Evolutionary conservation across 2,113 vertebrate genomes (phyloP).

Genomic region (Garra rufa): DNA sequence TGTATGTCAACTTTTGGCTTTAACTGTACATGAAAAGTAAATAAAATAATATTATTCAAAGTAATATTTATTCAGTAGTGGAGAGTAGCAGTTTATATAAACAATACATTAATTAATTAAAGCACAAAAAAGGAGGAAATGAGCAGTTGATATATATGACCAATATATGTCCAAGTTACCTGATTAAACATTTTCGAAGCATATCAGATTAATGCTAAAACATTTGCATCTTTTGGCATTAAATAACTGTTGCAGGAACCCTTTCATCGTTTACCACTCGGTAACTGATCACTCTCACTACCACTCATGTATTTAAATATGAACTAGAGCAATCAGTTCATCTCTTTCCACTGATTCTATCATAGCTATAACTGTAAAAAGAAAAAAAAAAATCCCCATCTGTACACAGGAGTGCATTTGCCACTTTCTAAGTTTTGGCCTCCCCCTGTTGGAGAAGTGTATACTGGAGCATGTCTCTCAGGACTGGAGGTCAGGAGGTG

Average conservation of each 20-base stretch:
- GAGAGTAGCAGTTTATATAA: too few species aligned
- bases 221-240: not conserved
- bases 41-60: too few species aligned
- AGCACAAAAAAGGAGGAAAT: too few species aligned
- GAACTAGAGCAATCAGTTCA: not conserved
- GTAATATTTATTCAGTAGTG: too few species aligned
- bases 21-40: too few species aligned
- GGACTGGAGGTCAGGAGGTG: conserved; percentile 1
- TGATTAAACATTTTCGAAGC: not conserved
- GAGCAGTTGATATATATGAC: too few species aligned
- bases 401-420: not conserved
- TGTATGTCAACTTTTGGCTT: too few species aligned
- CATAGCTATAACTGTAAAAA: not conserved
- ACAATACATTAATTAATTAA: too few species aligned
- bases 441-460: conserved; percentile 31
- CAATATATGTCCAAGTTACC: not conserved
- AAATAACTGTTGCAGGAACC: not conserved
- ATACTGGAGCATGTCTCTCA: not conserved
- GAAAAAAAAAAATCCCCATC: not conserved
- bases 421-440: not conserved
- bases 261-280: not conserved
- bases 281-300: not conserved
- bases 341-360: not conserved
- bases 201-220: not conserved
- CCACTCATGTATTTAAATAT: not conserved